These are phyloP conservation scores for Dolichallabes microphthalmus DNA, from an alignment of 2,113 vertebrate species.

Conservation along the genomic window DNA sequence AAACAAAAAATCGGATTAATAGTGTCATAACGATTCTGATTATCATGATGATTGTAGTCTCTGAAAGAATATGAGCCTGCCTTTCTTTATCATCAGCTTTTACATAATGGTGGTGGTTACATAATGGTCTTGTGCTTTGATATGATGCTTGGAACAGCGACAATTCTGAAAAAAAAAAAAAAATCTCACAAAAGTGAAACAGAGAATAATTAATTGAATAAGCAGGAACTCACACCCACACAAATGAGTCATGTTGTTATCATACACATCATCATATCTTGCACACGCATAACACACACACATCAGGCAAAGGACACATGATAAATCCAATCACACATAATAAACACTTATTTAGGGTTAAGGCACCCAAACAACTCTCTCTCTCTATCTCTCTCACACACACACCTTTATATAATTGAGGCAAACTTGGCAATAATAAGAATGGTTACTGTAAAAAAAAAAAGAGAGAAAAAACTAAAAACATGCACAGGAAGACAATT, in stretches of 20 bases:
- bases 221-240: neutral
- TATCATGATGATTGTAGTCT: conserved; percentile 66
- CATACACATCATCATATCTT: neutral
- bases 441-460: conserved; percentile 45
- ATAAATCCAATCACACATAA: neutral
- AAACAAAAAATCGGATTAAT: conserved; percentile 64
- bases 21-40: conserved; percentile 64
- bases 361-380: conserved; percentile 30
- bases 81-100: conserved; percentile 71
- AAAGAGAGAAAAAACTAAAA: conserved; percentile 49
- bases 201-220: conserved; percentile 13
- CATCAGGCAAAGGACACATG: neutral
- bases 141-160: conserved; percentile 72
- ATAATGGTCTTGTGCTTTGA: conserved; percentile 74
- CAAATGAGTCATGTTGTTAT: neutral
- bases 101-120: conserved; percentile 64
- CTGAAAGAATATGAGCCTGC: conserved; percentile 69
- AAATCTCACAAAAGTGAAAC: conserved; percentile 52
- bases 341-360: conserved; percentile 16
- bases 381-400: neutral
- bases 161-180: conserved; percentile 59
- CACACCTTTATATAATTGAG: conserved; percentile 62
- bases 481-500: conserved; percentile 70
- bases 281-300: neutral
- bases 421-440: conserved; percentile 70